Conservation (phyloP, 2,888 invertebrate species). For the Vannuccia rotundouncinata region DNA sequence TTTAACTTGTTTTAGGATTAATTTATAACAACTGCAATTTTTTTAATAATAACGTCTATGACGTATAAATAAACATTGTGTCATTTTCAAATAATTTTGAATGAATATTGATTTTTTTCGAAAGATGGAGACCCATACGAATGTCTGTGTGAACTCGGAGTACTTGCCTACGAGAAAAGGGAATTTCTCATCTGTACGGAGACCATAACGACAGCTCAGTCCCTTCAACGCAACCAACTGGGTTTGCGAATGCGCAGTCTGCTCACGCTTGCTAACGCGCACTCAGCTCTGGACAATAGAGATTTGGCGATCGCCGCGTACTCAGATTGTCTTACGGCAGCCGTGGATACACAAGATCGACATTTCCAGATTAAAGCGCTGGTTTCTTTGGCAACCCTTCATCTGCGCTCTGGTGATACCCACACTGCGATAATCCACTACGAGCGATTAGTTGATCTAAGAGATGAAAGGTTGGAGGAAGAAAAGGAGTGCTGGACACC, state of each 20-base stretch:
- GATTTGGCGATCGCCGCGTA: conserved; percentile 35
- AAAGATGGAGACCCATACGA: background rate
- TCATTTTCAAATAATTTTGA: no score
- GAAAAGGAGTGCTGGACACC: conserved; percentile 51
- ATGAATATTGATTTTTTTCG: no score
- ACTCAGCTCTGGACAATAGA: conserved; percentile 18
- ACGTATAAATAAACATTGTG: no score
- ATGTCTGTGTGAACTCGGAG: background rate
- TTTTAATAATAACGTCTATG: no score
- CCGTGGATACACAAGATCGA: conserved; percentile 50
- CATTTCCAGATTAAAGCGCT: conserved; percentile 50
- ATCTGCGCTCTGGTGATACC: conserved; percentile 47
- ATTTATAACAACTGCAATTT: no score
- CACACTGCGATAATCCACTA: conserved; percentile 51
- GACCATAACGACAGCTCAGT: background rate
- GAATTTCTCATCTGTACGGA: background rate
- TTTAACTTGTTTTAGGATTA: no score
- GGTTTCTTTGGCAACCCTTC: conserved; percentile 52
- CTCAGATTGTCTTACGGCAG: conserved; percentile 48
- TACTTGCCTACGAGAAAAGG: background rate
- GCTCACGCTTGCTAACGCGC: conserved; percentile 37
- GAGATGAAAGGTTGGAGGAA: conserved; percentile 42
- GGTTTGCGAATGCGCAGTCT: conserved; percentile 36
- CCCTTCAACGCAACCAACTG: background rate
- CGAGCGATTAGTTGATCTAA: conserved; percentile 49